These are phyloP conservation scores for Tuta absoluta DNA, from an alignment of 2,888 invertebrate genomes.

Conservation along the genomic window DNA sequence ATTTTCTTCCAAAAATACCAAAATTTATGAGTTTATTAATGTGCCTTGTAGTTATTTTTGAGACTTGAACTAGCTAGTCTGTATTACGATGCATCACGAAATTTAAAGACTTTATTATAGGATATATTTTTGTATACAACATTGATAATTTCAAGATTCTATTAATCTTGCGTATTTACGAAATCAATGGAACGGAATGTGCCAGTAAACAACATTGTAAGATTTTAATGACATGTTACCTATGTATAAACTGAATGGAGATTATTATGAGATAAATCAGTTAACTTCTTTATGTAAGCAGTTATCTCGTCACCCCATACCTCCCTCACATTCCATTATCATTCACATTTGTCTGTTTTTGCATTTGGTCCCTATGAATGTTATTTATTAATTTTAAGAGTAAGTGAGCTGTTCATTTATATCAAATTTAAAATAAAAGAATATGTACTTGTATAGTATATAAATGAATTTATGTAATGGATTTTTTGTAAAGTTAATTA, in stretches of 20 bases:
- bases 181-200: conserved; percentile 5
- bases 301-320: neutral
- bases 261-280: neutral
- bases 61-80: conserved; percentile 38
- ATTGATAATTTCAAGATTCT: neutral
- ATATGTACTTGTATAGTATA: neutral
- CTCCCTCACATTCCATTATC: conserved; percentile 38
- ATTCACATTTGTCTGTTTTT: conserved; percentile 18
- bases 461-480: neutral
- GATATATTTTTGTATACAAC: neutral
- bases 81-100: conserved; percentile 6
- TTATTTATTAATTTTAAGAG: neutral
- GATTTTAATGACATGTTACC: neutral
- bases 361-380: conserved; percentile 17
- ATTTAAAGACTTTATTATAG: neutral
- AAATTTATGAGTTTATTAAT: conserved; percentile 20
- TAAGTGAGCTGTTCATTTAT: neutral
- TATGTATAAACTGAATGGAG: neutral
- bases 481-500: conserved; percentile 28
- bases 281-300: conserved; percentile 9
- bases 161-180: neutral
- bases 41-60: conserved; percentile 33
- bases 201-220: neutral
- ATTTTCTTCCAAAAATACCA: conserved; percentile 20
- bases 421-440: neutral